Conservation (phyloP, 2,113 vertebrate genomes). For the Phaethornis superciliosus region DNA sequence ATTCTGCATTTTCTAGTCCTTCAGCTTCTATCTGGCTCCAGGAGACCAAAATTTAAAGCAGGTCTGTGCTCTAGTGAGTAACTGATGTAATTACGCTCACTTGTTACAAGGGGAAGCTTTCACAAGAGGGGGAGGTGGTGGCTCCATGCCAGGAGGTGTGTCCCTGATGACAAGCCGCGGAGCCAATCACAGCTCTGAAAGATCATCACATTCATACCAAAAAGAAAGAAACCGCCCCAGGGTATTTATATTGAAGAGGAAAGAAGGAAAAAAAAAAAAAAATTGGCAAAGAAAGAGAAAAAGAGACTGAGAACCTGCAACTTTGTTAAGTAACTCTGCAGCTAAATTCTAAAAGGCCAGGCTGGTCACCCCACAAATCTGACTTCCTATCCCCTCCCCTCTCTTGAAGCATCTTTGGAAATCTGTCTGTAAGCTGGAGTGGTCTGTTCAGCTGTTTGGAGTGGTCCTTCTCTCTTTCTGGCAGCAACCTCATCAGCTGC, state of each 20-base stretch:
- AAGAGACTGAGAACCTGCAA: conserved; percentile 54
- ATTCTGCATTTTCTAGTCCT: conserved; percentile 32
- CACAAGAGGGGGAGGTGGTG: conserved; percentile 43
- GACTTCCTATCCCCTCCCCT: conserved; percentile 7
- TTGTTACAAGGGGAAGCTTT: conserved; percentile 71
- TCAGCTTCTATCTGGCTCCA: conserved; percentile 26
- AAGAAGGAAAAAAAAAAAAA: background rate
- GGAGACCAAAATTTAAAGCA: conserved; percentile 64
- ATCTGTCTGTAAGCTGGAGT: background rate
- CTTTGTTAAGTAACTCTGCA: conserved; percentile 53
- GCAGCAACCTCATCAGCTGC: background rate
- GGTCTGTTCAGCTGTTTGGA: conserved; percentile 43
- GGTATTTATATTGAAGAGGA: conserved; percentile 47
- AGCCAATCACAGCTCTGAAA: conserved; percentile 66
- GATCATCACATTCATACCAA: conserved; percentile 72
- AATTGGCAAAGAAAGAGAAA: conserved; percentile 14
- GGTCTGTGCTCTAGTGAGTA: conserved; percentile 74
- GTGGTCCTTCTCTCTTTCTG: background rate
- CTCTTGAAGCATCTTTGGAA: conserved; percentile 8
- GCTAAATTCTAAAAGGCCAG: conserved; percentile 45
- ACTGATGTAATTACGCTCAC: conserved; percentile 75
- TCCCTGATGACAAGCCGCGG: conserved; percentile 20
- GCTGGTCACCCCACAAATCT: conserved; percentile 25
- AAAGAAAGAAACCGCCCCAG: conserved; percentile 71
- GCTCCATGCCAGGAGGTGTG: conserved; percentile 55